Conservation (phyloP, 1,140 invertebrate species). For the Scaptomyza pallida region DNA sequence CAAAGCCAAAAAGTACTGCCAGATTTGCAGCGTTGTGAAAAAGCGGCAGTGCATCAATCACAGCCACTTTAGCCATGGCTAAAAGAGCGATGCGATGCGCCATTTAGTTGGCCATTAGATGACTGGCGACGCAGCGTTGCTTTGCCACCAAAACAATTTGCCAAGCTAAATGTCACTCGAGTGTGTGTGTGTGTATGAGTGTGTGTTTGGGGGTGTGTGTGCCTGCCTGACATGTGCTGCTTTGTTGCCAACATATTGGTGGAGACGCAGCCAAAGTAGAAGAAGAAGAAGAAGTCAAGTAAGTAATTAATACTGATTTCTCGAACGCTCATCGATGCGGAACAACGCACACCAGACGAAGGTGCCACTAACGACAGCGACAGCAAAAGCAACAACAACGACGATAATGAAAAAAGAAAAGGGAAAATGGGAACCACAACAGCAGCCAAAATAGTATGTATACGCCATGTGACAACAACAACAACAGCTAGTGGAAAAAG, state of each 20-base stretch:
- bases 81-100: conserved; percentile 27
- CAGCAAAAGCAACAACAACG: conserved; percentile 44
- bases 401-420: too few relatives aligned
- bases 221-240: conserved; percentile 20
- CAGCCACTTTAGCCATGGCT: conserved; percentile 20
- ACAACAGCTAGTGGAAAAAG: conserved; percentile 1
- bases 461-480: conserved; percentile 21
- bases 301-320: conserved; percentile 79
- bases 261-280: conserved; percentile 18
- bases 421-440: conserved; percentile 29
- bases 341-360: conserved; percentile 55
- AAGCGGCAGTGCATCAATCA: conserved; percentile 63
- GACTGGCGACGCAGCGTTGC: not conserved
- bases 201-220: conserved; percentile 6
- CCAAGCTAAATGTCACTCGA: not conserved
- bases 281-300: conserved; percentile 41
- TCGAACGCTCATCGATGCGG: conserved; percentile 54
- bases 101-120: conserved; percentile 64
- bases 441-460: conserved; percentile 35
- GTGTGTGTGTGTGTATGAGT: not conserved
- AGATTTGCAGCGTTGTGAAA: not conserved
- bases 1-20: conserved; percentile 3
- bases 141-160: conserved; percentile 48
- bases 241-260: conserved; percentile 1
- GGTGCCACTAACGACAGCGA: conserved; percentile 58